These are phyloP conservation scores for Chrysina gloriosa DNA, from an alignment of 2,888 invertebrate genomes.

Conservation along the genomic window DNA sequence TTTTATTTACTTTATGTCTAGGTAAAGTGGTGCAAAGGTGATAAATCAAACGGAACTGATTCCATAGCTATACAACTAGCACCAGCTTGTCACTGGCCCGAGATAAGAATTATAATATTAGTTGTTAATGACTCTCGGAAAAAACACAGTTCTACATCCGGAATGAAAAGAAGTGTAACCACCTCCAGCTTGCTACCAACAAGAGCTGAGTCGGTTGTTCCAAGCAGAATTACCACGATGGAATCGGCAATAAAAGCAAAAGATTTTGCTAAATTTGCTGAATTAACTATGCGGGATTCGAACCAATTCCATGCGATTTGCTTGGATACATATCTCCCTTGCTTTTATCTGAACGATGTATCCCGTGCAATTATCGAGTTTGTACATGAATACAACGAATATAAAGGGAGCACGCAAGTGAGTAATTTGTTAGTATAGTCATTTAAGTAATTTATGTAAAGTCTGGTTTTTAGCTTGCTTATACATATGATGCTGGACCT, in stretches of 20 bases:
- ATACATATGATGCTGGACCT: constrained; percentile 98
- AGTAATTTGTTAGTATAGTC: constrained; percentile 12
- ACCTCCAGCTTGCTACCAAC: constrained; percentile 87
- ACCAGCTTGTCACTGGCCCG: constrained; percentile 85
- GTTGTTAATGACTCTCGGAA: constrained; percentile 89
- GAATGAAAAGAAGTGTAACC: constrained; percentile 84
- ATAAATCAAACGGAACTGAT: constrained; percentile 74
- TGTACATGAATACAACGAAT: constrained; percentile 85
- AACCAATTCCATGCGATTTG: constrained; percentile 97
- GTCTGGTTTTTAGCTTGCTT: constrained; percentile 75
- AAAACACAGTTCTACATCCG: constrained; percentile 86
- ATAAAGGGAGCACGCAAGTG: constrained; percentile 73
- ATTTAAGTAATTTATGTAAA: background rate
- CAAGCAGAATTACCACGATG: constrained; percentile 74
- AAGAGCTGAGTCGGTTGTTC: constrained; percentile 79
- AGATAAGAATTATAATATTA: constrained; percentile 88
- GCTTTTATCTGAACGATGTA: constrained; percentile 90
- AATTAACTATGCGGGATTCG: constrained; percentile 96
- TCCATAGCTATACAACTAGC: constrained; percentile 82
- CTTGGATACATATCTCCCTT: constrained; percentile 94
- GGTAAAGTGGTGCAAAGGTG: constrained; percentile 90
- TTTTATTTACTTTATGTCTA: constrained; percentile 37
- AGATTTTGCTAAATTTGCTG: constrained; percentile 88
- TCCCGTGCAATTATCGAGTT: constrained; percentile 84
- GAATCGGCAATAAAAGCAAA: constrained; percentile 70